These are phyloP conservation scores for Panzeria rudis DNA, from an alignment of 2,888 invertebrate species.

Conservation along the genomic window DNA sequence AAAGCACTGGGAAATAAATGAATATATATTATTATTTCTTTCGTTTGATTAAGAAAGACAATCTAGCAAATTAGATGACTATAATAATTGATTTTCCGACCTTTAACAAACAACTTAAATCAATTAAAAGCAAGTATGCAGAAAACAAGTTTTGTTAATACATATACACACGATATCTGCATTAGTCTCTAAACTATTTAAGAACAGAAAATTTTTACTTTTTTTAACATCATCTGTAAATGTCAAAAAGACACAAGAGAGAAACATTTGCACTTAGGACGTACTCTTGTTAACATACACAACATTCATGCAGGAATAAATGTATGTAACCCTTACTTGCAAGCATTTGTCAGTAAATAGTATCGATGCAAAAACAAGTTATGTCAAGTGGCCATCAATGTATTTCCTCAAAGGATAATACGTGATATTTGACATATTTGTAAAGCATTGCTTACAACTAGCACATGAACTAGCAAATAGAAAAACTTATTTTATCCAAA, in stretches of 20 bases:
- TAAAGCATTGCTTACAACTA: conserved; percentile 27
- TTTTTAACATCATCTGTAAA: neutral
- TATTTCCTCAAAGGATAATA: conserved; percentile 62
- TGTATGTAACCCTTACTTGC: neutral
- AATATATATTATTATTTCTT: neutral
- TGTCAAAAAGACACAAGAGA: conserved; percentile 11
- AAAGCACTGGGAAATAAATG: no score
- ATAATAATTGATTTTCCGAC: no score
- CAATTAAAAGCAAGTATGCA: neutral
- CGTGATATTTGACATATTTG: conserved; percentile 69
- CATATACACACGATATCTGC: neutral
- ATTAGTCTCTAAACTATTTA: neutral
- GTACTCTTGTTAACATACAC: conserved; percentile 1
- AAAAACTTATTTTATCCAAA: conserved; percentile 3
- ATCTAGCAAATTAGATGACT: no score
- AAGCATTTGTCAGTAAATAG: conserved; percentile 2
- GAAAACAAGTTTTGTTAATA: neutral
- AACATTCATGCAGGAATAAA: neutral
- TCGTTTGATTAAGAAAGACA: neutral
- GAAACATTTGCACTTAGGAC: conserved; percentile 54
- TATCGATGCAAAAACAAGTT: conserved; percentile 43
- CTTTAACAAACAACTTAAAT: no score
- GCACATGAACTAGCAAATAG: neutral
- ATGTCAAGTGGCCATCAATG: conserved; percentile 58
- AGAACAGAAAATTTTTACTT: neutral